A percentile compares a stretch with the other conserved stretches of the same genome.
Conservation (phyloP, 1,140 invertebrate species). For the Ceratina australensis region DNA sequence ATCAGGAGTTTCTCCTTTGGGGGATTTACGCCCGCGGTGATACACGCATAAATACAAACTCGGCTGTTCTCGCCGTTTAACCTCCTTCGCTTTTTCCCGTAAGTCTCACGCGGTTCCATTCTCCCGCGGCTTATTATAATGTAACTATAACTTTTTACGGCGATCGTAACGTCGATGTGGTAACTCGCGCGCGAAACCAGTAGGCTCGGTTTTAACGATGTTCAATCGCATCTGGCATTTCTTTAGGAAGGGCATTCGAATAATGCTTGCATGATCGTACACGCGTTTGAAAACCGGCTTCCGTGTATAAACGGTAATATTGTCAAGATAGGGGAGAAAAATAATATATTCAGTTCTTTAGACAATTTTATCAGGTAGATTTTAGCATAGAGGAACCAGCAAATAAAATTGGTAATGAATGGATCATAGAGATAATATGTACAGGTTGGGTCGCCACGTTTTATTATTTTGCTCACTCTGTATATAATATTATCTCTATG, state of each 20-base stretch:
- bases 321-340: neutral
- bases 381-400: too few species aligned
- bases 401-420: too few species aligned
- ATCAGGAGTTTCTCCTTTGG: conserved; percentile 59
- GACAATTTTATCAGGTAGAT: neutral
- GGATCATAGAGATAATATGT: too few species aligned
- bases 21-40: conserved; percentile 52
- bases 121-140: conserved; percentile 73
- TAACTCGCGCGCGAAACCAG: conserved; percentile 43
- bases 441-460: too few species aligned
- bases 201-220: conserved; percentile 54
- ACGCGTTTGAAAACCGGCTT: neutral
- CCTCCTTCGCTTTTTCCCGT: conserved; percentile 25
- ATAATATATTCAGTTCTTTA: too few species aligned
- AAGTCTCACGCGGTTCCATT: conserved; percentile 57
- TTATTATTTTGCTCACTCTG: too few species aligned
- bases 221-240: conserved; percentile 27
- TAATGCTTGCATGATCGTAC: neutral
- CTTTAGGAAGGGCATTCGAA: neutral
- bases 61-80: conserved; percentile 35
- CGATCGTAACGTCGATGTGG: conserved; percentile 66
- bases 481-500: too few species aligned
- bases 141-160: conserved; percentile 76
- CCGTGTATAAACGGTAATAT: neutral
- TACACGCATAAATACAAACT: conserved; percentile 48